A percentile compares a stretch with the other conserved stretches of the same genome.
phyloP scores from a whole-genome alignment of 2,797 vertebrate species.

The Remorina albescens region DNA sequence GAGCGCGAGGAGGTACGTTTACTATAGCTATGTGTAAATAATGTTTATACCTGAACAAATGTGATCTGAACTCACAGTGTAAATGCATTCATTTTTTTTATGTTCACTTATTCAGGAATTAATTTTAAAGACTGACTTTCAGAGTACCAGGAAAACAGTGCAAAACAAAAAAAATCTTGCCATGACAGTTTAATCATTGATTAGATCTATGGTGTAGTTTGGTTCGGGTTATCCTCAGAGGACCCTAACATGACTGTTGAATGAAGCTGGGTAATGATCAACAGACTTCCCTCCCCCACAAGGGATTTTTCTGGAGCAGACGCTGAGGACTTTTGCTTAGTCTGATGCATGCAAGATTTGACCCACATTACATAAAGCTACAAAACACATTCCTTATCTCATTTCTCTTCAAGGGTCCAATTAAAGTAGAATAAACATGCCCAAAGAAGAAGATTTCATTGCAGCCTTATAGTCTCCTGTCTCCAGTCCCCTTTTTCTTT shows the following conservation, averaged over 20 bases:
- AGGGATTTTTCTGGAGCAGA: no score
- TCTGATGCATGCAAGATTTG: no score
- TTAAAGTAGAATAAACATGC: no score
- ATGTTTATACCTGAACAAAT: background rate
- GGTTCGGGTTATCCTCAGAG: background rate
- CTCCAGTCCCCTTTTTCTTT: no score
- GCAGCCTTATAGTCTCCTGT: no score
- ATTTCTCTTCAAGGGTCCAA: no score
- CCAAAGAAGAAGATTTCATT: no score
- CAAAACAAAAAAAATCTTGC: no score
- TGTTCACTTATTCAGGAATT: background rate
- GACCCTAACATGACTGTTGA: background rate
- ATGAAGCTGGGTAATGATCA: background rate
- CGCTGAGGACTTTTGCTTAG: background rate
- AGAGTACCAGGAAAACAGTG: no score
- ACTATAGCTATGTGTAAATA: background rate
- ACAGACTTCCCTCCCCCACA: background rate
- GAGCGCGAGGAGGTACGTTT: conserved; percentile 68
- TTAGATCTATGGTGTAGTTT: background rate
- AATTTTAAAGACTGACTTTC: background rate
- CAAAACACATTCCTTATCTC: no score
- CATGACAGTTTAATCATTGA: background rate
- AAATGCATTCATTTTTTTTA: background rate
- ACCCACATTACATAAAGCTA: no score
- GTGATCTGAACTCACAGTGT: background rate